phyloP scores from a whole-genome alignment of 2,888 invertebrate genomes.

The Nymphalis c-album region DNA sequence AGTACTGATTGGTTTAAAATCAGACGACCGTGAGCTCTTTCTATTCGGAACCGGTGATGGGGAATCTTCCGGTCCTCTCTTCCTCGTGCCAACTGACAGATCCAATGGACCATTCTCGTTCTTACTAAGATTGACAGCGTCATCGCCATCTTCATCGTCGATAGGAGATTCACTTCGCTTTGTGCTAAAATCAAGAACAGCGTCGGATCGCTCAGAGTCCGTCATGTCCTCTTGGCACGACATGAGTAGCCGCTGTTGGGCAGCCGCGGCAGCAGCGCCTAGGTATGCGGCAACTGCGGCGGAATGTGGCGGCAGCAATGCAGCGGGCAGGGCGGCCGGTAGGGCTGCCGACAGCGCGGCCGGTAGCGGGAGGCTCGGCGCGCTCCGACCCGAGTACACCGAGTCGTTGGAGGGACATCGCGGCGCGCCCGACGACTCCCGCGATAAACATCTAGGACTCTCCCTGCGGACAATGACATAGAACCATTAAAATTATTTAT shows the following conservation, averaged over 20 bases:
- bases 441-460: constrained; percentile 91
- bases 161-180: constrained; percentile 82
- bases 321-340: constrained; percentile 85
- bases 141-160: constrained; percentile 77
- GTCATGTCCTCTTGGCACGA: constrained; percentile 88
- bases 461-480: constrained; percentile 85
- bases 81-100: constrained; percentile 88
- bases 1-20: constrained; percentile 86
- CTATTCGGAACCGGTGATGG: constrained; percentile 83
- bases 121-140: constrained; percentile 87
- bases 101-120: constrained; percentile 88
- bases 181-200: constrained; percentile 91
- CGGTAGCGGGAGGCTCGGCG: constrained; percentile 71
- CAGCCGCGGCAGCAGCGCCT: constrained; percentile 86
- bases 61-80: constrained; percentile 85
- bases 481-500: constrained; percentile 17
- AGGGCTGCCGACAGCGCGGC: constrained; percentile 85
- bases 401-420: constrained; percentile 90
- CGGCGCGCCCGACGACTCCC: constrained; percentile 88
- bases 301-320: constrained; percentile 88
- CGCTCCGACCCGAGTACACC: constrained; percentile 85
- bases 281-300: constrained; percentile 92
- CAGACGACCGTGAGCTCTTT: constrained; percentile 85
- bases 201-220: constrained; percentile 82
- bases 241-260: constrained; percentile 88